phyloP scores from a whole-genome alignment of 2,888 invertebrate species.

The Drosophila merina region DNA sequence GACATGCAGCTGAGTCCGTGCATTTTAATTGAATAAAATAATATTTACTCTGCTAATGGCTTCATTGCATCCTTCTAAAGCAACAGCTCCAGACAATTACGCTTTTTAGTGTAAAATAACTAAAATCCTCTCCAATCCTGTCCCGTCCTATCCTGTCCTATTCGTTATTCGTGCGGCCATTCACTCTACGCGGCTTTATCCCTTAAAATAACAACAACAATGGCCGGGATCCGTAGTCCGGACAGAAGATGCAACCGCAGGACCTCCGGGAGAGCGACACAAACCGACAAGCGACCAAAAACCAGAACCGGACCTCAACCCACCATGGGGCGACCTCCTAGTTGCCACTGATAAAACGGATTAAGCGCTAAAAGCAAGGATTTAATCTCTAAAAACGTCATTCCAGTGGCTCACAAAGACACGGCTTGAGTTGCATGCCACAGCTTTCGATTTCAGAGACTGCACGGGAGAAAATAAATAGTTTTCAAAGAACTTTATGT shows the following conservation, averaged over 20 bases:
- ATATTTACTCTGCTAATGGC: slow-evolving; percentile 77
- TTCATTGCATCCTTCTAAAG: slow-evolving; percentile 55
- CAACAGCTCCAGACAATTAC: slow-evolving; percentile 45
- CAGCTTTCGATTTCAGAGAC: not conserved
- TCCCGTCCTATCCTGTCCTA: not conserved
- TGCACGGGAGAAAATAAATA: not conserved
- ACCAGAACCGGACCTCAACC: slow-evolving; percentile 18
- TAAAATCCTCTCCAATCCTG: slow-evolving; percentile 47
- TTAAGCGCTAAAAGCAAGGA: slow-evolving; percentile 73
- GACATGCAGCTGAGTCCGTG: slow-evolving; percentile 58
- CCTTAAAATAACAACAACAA: slow-evolving; percentile 42
- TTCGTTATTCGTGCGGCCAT: slow-evolving; percentile 37
- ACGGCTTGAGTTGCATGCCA: slow-evolving; percentile 25
- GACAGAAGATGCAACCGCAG: slow-evolving; percentile 25
- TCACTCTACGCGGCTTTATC: slow-evolving; percentile 53
- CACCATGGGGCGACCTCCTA: slow-evolving; percentile 1
- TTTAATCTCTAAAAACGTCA: slow-evolving; percentile 68
- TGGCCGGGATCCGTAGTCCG: slow-evolving; percentile 12
- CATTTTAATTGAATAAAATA: slow-evolving; percentile 78
- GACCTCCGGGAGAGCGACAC: slow-evolving; percentile 4
- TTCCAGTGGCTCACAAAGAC: slow-evolving; percentile 48
- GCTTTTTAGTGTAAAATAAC: slow-evolving; percentile 50
- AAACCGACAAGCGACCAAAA: slow-evolving; percentile 23
- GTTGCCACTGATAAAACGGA: slow-evolving; percentile 66
- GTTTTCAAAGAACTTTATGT: too few relatives aligned